A percentile compares a stretch with the other conserved stretches of the same genome.
phyloP scores from a whole-genome alignment of 2,113 vertebrate species.

The Piprites chloris region DNA sequence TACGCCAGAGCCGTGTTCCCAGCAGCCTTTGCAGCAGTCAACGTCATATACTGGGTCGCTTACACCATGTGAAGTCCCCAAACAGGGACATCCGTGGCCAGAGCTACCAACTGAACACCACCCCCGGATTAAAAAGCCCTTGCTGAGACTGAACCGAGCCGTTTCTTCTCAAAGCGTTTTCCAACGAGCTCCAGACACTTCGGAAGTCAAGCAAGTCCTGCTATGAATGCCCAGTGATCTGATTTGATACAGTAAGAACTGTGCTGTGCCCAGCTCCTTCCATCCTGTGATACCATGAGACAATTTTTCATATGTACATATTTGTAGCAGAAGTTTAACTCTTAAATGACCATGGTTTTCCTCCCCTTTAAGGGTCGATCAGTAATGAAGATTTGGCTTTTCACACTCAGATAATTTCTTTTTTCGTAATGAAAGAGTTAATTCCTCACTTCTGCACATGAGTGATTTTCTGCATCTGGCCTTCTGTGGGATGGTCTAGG shows the following conservation, averaged over 20 bases:
- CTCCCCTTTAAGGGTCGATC: background rate
- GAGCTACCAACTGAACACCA: background rate
- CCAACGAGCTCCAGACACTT: background rate
- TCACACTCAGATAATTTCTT: background rate
- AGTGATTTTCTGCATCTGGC: background rate
- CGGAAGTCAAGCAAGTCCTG: background rate
- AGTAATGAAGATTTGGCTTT: conserved; percentile 15
- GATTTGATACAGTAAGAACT: background rate
- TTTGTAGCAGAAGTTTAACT: background rate
- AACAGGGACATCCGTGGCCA: background rate
- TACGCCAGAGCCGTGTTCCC: conserved; percentile 94
- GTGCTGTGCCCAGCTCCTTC: background rate
- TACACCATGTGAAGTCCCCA: conserved; percentile 84
- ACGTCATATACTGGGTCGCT: conserved; percentile 96
- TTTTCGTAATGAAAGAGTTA: conserved; percentile 5
- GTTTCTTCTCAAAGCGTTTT: background rate
- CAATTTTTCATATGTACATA: conserved; percentile 46
- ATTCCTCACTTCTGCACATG: background rate
- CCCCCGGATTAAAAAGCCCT: background rate
- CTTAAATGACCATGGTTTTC: background rate
- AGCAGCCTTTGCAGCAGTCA: conserved; percentile 93
- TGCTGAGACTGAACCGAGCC: background rate
- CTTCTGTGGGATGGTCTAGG: background rate
- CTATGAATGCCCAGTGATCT: background rate
- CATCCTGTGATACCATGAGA: background rate